A percentile compares a stretch with the other conserved stretches of the same genome.
Conservation (phyloP, 1,140 invertebrate species). For the Drosophila lacertosa region DNA sequence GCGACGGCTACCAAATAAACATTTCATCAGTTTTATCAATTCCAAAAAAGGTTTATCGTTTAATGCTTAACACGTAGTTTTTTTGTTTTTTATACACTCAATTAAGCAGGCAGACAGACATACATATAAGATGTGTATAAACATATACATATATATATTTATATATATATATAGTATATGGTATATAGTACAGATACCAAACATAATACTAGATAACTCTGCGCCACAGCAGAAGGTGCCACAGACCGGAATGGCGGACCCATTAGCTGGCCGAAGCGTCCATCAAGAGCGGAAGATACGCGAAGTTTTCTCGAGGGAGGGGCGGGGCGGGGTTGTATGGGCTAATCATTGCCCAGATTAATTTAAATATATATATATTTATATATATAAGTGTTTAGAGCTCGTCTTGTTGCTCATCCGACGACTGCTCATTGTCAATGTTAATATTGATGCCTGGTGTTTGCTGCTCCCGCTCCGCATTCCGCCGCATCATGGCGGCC, state of each 20-base stretch:
- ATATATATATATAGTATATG: slow-evolving; percentile 8
- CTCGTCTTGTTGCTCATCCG: slow-evolving; percentile 7
- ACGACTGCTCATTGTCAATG: slow-evolving; percentile 6
- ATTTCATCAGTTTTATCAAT: slow-evolving; percentile 30
- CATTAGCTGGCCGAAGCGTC: not conserved
- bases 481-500: not conserved
- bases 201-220: slow-evolving; percentile 53
- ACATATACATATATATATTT: slow-evolving; percentile 24
- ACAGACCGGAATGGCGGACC: slow-evolving; percentile 1
- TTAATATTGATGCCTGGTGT: slow-evolving; percentile 9
- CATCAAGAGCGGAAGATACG: slow-evolving; percentile 9
- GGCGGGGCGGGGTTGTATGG: too few relatives aligned
- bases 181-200: slow-evolving; percentile 42
- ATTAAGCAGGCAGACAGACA: slow-evolving; percentile 39
- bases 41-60: slow-evolving; percentile 48
- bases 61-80: slow-evolving; percentile 60
- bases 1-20: slow-evolving; percentile 57
- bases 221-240: slow-evolving; percentile 20
- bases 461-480: not conserved
- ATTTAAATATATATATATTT: too few relatives aligned
- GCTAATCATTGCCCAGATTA: not conserved
- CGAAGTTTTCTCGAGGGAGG: not conserved
- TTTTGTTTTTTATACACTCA: slow-evolving; percentile 44
- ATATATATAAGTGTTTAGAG: slow-evolving; percentile 13
- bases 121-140: slow-evolving; percentile 14